Evolutionary conservation across 2,113 vertebrate genomes (phyloP).

Genomic region (Gulo gulo): DNA sequence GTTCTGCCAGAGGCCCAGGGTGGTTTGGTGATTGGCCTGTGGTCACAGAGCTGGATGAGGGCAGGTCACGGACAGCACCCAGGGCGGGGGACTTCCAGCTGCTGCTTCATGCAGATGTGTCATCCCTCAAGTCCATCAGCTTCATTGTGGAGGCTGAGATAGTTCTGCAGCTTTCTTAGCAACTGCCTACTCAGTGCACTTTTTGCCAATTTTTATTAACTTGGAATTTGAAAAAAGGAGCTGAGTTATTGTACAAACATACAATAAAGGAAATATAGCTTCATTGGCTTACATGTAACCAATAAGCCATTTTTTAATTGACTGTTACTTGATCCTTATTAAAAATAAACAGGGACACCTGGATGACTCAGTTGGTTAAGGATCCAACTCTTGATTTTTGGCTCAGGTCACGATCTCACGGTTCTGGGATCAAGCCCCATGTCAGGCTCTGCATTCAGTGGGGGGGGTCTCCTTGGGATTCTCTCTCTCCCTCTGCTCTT

Average conservation of each 20-base stretch:
- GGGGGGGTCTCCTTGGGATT: not conserved
- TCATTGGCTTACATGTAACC: not conserved
- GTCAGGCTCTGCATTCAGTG: not conserved
- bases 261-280: not conserved
- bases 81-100: not conserved
- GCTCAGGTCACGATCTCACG: not conserved
- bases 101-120: not conserved
- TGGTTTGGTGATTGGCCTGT: not conserved
- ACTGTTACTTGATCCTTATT: not conserved
- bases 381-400: not conserved
- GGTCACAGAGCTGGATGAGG: not conserved
- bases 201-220: not conserved
- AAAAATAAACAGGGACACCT: not conserved
- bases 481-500: not conserved
- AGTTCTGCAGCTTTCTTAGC: not conserved
- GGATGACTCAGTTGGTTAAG: not conserved
- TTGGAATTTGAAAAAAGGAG: not conserved
- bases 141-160: not conserved
- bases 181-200: no score
- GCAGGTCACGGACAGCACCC: not conserved
- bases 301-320: not conserved
- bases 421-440: not conserved
- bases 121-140: accelerated
- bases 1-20: not conserved
- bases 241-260: not conserved